Base-by-base conservation (phyloP, 2,113 vertebrate genomes). In the Oreochromis spilurus region DNA sequence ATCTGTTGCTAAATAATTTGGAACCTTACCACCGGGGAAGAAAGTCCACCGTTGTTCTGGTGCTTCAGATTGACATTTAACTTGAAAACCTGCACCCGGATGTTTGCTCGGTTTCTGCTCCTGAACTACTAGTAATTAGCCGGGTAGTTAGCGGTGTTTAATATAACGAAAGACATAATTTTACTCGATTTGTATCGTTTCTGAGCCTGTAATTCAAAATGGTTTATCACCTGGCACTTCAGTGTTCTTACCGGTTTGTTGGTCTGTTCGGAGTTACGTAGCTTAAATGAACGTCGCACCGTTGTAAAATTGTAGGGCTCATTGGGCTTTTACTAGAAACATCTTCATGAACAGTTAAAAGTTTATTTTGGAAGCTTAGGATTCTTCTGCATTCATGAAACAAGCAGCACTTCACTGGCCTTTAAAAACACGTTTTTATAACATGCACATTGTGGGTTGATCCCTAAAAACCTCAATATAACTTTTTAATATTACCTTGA, bases 161-260 rank as follows among this genome's bases (percentile, higher is more conserved):
- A 36, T n/a, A 65, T 65, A 38, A 65, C 34, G 13, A 58, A 77
- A 34, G 9, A 24, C 19, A 0, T 11, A 0, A 21, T 65, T 52
- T 21, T 17, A 58, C 34, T 9, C 8, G 1, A 31, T 19, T 77
- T 12, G 10, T 31, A 6, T 50, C 4, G 9, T 50, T 77, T 50
- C 43, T 31, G 43, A 10, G 1, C 14, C n/a, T 50, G 17, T 19
- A n/a, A 31, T 31, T 19, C 9, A 77, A 31, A 6, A 5, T 77
- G 6, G 2, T 10, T 11, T 8, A 50, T 50, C 16, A 8, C 6
- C 26, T 50, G 45, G 1, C 29, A 45, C 8, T 48, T n/a, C 24
- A 3, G 9, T 17, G 9, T 26, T 3, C 9, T 11, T 13, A 11
- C 13, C 3, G 36, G 14, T 81, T 43, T 0, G 24, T 48, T 48